Evolutionary conservation across 2,888 invertebrate genomes (phyloP).

Genomic region (Petrophora chlorosata): DNA sequence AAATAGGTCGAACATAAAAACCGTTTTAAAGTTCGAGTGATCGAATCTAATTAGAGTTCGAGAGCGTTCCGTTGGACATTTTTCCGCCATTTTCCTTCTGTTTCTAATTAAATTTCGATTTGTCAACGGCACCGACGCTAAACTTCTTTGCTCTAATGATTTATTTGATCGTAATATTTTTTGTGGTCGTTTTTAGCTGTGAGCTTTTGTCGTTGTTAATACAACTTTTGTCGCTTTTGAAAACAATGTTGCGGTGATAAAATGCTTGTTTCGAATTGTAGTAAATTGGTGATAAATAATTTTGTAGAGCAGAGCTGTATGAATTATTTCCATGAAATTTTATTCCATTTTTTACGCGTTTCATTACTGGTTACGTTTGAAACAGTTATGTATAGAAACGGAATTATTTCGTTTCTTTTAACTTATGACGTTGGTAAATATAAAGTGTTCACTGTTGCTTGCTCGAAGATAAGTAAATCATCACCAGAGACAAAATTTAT

Average conservation of each 20-base stretch:
- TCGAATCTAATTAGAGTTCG: constrained; percentile 53
- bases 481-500: too few species aligned
- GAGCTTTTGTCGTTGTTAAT: background rate
- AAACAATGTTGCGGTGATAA: constrained; percentile 13
- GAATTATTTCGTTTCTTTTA: too few species aligned
- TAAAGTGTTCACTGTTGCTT: too few species aligned
- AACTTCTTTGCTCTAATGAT: constrained; percentile 38
- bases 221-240: constrained; percentile 19
- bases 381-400: too few species aligned
- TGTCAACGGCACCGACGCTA: constrained; percentile 23
- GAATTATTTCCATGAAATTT: too few species aligned
- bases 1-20: constrained; percentile 37
- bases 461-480: too few species aligned
- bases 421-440: too few species aligned
- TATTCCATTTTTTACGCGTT: too few species aligned
- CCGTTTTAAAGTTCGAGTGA: constrained; percentile 43
- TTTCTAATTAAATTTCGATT: constrained; percentile 65
- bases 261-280: background rate
- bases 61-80: constrained; percentile 37
- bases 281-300: background rate
- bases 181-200: constrained; percentile 47
- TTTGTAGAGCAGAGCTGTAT: background rate
- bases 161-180: constrained; percentile 42
- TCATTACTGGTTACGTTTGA: too few species aligned
- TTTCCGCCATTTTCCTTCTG: constrained; percentile 52